Base-by-base conservation (phyloP, 2,797 vertebrate genomes). In the Loriculus beryllinus region DNA sequence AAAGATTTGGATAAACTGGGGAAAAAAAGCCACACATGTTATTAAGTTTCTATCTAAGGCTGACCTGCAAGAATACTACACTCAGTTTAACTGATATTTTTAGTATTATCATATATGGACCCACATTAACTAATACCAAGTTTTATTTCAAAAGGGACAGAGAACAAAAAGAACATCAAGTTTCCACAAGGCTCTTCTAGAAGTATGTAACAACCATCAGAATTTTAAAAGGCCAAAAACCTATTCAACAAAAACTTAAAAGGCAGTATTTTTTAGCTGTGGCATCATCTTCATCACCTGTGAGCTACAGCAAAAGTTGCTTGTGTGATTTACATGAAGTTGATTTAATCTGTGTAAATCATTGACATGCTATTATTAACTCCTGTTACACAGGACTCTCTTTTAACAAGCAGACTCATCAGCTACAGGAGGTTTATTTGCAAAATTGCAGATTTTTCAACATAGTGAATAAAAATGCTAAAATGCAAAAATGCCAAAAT, bases 1-100 rank as follows among this genome's bases (percentile, higher is more conserved):
- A 97, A 93, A 82, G 98, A 97, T 86, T 98, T 97, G 88, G 98
- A 97, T 80, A 98, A 97, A 62, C 98, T 98, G 89, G 35, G 35
- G 90, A 97, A 97, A 97, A 29, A 97, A 65, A 97, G 96, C 81
- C 6, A 71, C 23, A 74, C 5, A 72, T 2, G 4, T 82, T 45
- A 92, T n/a, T 82, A 63, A 75, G 59, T 77, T 82, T 59, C 93
- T 91, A 69, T 48, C 28, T 82, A 92, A 82, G 43, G 37, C 21
- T 95, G 39, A 95, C 20, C 8, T 67, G 40, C 49, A 95, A 81
- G 67, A 90, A 57, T 48, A 33, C 18, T 35, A 63, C 14, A n/a
- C 45, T 64, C 40, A 59, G 37, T 64, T 75, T 49, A 72, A 85
- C 43, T 12, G 45, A 33, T 60, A 54, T 35, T 57, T 82, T 65